Evolutionary conservation across 2,888 invertebrate species (phyloP), one percentile per base, ranked within the genome.

Genomic region (Watsonalla cultraria): DNA sequence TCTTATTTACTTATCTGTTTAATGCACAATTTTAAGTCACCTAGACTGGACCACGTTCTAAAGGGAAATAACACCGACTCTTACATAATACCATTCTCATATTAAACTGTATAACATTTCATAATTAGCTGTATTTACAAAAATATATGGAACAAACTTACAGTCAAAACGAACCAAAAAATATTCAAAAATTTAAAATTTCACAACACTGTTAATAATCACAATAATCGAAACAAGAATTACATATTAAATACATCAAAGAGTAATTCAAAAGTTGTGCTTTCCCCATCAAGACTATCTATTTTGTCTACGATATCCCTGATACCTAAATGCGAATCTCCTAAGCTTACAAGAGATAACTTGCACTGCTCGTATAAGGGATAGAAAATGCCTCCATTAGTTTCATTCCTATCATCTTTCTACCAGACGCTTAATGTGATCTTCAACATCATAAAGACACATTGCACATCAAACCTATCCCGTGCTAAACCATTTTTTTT

Each of bases 21-120:
- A 90, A 89, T 87, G 85, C 87, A 88, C 85, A 81, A 80, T 82
- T 80, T 89, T 91, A 90, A 90, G 87, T 90, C 89, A 89, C 87
- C 86, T 90, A 89, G 74, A 80, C 84, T 91, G 91, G 91, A 90
- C 91, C 91, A 84, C 90, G 75, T 82, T 84, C 89, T 89, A 90
- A 84, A 69, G 76, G 85, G 76, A 68, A 75, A 74, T 64, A 68
- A 62, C 61, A 63, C 54, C 64, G 55, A 62, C 58, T 56, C 52
- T 57, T 60, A 58, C 33, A 55, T 60, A 60, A 58, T 62, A 62
- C 59, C 63, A 52, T 59, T 60, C 64, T 57, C 58, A 58, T 54
- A 60, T 52, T 53, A 64, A 58, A 60, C 57, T 60, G 61, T 63
- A 59, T 61, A 65, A 62, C 61, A 68, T 58, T 56, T 51, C 65